phyloP scores from a whole-genome alignment of 2,888 invertebrate genomes.

The Nematopogon swammerdamellus region DNA sequence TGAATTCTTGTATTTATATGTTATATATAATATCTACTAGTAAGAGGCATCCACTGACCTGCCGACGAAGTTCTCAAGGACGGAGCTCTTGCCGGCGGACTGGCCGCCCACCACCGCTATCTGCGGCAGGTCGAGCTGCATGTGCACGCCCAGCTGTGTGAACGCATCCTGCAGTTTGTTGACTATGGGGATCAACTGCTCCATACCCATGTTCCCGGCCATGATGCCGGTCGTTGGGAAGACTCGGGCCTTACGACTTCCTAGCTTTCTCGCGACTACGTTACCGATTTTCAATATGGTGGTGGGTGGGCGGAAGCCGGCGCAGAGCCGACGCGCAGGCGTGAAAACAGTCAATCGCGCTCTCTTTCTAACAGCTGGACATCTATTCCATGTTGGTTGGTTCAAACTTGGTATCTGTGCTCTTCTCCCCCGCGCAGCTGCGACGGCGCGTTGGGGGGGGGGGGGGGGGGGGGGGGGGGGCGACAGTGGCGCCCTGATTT shows the following conservation, averaged over 20 bases:
- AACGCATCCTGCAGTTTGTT: slow-evolving; percentile 99
- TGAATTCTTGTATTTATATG: too few relatives aligned
- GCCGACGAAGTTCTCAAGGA: slow-evolving; percentile 99
- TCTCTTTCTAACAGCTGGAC: not conserved
- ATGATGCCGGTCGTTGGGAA: slow-evolving; percentile 46
- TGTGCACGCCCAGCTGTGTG: slow-evolving; percentile 94
- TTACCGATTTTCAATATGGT: slow-evolving; percentile 49
- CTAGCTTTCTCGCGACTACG: slow-evolving; percentile 38
- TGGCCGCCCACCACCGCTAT: slow-evolving; percentile 99
- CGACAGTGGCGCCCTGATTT: too few relatives aligned
- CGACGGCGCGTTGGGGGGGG: too few relatives aligned
- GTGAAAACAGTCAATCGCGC: slow-evolving; percentile 16
- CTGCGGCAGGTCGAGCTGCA: slow-evolving; percentile 98
- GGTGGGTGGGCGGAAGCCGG: slow-evolving; percentile 15
- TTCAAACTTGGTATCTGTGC: too few relatives aligned
- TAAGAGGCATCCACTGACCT: too few relatives aligned
- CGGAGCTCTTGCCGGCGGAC: slow-evolving; percentile 99
- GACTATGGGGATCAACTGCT: slow-evolving; percentile 98
- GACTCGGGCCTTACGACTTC: slow-evolving; percentile 42
- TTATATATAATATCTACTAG: too few relatives aligned
- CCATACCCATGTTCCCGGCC: slow-evolving; percentile 87
- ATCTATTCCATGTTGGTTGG: too few relatives aligned
- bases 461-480: too few relatives aligned
- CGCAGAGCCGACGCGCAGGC: slow-evolving; percentile 39
- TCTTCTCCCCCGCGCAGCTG: too few relatives aligned